Percentiles rank a stretch among this genome's conserved stretches.
phyloP scores from a whole-genome alignment of 2,113 vertebrate species.

The Istiophorus platypterus region DNA sequence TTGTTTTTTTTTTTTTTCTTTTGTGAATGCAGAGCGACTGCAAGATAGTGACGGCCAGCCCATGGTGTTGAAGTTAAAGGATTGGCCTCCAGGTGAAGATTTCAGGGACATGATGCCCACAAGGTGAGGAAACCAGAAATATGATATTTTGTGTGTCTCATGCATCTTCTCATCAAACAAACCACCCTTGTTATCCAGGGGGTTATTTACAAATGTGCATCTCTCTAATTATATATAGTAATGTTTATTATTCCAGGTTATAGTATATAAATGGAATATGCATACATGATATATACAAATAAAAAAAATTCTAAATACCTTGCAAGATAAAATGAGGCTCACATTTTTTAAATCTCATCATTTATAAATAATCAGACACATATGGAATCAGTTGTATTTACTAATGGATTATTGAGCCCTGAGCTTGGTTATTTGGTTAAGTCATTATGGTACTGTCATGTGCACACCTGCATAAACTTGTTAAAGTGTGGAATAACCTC shows the following conservation, averaged over 20 bases:
- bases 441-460: not conserved
- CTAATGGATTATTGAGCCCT: too few relatives aligned
- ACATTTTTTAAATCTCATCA: not conserved
- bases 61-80: conserved; percentile 99
- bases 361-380: too few relatives aligned
- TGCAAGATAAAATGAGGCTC: not conserved
- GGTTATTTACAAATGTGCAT: not conserved
- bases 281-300: too few relatives aligned
- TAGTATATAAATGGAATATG: too few relatives aligned
- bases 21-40: conserved; percentile 87
- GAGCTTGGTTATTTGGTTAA: not conserved
- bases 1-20: not conserved
- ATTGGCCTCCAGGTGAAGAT: conserved; percentile 99
- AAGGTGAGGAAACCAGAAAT: conserved; percentile 81
- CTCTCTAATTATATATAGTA: not conserved
- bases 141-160: not conserved
- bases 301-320: not conserved
- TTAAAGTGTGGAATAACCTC: not conserved
- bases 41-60: conserved; percentile 92
- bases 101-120: conserved; percentile 99
- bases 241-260: too few relatives aligned
- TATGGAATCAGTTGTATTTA: too few relatives aligned
- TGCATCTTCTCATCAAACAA: not conserved
- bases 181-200: not conserved
- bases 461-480: not conserved